phyloP scores from a whole-genome alignment of 2,113 vertebrate genomes.

The Pterocles burchelli region DNA sequence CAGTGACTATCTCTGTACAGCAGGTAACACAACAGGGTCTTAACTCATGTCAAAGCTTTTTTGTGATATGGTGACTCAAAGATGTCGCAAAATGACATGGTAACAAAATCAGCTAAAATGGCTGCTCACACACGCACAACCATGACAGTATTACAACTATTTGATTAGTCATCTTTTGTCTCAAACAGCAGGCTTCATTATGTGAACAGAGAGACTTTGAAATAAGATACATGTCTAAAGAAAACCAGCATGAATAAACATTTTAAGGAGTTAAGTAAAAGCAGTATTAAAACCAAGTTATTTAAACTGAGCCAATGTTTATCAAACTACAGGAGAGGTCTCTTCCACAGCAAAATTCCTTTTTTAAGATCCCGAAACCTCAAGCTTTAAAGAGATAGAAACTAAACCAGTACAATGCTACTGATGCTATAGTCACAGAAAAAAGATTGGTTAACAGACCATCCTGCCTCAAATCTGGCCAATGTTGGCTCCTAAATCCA shows the following conservation, averaged over 20 bases:
- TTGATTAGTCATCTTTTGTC: not conserved
- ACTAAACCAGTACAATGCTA: not conserved
- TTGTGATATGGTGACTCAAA: not conserved
- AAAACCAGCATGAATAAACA: conserved; percentile 10
- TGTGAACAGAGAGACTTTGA: not conserved
- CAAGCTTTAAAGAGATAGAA: not conserved
- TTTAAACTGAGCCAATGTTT: conserved; percentile 1
- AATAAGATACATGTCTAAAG: not conserved
- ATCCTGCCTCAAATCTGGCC: not conserved
- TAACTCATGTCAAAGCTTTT: not conserved
- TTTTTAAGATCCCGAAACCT: not conserved
- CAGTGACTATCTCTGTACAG: not conserved
- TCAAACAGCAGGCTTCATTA: not conserved
- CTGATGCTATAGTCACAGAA: not conserved
- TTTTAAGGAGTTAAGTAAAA: not conserved
- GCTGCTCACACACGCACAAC: not conserved
- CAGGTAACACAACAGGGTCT: not conserved
- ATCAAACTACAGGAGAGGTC: not conserved
- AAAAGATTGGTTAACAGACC: rapidly evolving
- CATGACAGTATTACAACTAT: not conserved
- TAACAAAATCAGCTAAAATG: not conserved
- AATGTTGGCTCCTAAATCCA: not conserved
- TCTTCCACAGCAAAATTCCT: not conserved
- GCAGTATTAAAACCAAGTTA: not conserved
- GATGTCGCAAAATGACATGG: not conserved